Evolutionary conservation across 2,113 vertebrate genomes (phyloP).

Genomic region (Sylvilagus bachmani): DNA sequence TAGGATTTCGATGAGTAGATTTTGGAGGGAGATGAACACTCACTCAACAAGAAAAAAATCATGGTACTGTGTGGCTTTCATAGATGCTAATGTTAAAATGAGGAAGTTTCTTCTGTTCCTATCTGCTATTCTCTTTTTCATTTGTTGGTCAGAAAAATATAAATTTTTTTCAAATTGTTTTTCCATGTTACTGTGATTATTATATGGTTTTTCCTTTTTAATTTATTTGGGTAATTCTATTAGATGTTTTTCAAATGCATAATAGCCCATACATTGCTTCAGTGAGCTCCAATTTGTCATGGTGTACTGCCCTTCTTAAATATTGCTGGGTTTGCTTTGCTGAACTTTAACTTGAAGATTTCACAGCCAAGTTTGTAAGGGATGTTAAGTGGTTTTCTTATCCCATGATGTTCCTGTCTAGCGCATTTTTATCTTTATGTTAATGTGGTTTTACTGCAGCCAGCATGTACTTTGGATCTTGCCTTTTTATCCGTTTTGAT

Average conservation of each 20-base stretch:
- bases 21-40: neutral
- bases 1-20: neutral
- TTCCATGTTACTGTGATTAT: too few species aligned
- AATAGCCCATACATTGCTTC: neutral
- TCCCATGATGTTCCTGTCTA: neutral
- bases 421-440: neutral
- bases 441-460: neutral
- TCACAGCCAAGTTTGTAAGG: neutral
- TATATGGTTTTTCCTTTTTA: neutral
- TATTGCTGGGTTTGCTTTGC: neutral
- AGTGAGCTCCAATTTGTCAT: neutral
- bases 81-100: neutral
- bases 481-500: neutral
- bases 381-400: neutral
- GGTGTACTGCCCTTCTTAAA: accelerated
- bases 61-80: too few species aligned
- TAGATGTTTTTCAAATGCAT: neutral
- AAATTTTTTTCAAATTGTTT: too few species aligned
- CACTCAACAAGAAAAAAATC: neutral
- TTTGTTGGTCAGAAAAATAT: too few species aligned
- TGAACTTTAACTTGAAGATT: neutral
- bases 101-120: neutral
- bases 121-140: too few species aligned
- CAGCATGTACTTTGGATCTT: neutral
- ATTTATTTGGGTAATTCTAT: neutral